A percentile compares a stretch with the other conserved stretches of the same genome.
Conservation (phyloP, 2,797 vertebrate species). For the Potorous gilbertii region DNA sequence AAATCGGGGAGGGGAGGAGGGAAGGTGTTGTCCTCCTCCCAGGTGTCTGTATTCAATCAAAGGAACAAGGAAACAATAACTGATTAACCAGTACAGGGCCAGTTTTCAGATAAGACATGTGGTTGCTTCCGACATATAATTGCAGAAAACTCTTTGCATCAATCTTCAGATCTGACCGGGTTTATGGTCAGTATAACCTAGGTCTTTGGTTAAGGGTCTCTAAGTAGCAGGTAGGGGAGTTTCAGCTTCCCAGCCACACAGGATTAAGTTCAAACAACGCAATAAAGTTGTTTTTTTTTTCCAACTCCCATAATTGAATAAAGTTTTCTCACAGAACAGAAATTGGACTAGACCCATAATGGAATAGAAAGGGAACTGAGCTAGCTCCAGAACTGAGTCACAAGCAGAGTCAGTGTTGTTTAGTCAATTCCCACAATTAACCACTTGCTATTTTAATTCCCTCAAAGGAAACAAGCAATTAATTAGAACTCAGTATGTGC, state of each 20-base stretch:
- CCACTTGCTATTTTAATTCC: not conserved
- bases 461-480: not conserved
- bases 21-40: not conserved
- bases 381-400: not conserved
- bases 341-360: not conserved
- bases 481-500: not conserved
- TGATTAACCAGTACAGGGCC: not conserved
- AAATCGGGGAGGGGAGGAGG: not conserved
- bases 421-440: not conserved
- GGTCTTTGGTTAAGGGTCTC: not conserved
- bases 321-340: not conserved
- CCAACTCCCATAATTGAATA: not conserved
- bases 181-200: not conserved
- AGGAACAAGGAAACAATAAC: not conserved
- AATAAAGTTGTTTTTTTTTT: not conserved
- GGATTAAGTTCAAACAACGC: not conserved
- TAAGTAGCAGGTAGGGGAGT: not conserved
- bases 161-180: not conserved
- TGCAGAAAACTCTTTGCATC: not conserved
- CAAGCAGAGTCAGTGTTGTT: not conserved
- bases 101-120: not conserved
- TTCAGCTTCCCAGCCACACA: not conserved
- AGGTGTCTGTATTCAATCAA: not conserved
- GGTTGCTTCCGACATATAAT: not conserved
- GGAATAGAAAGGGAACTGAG: not conserved